phyloP scores from a whole-genome alignment of 2,888 invertebrate species.

The Pristionchus maxplancki region DNA sequence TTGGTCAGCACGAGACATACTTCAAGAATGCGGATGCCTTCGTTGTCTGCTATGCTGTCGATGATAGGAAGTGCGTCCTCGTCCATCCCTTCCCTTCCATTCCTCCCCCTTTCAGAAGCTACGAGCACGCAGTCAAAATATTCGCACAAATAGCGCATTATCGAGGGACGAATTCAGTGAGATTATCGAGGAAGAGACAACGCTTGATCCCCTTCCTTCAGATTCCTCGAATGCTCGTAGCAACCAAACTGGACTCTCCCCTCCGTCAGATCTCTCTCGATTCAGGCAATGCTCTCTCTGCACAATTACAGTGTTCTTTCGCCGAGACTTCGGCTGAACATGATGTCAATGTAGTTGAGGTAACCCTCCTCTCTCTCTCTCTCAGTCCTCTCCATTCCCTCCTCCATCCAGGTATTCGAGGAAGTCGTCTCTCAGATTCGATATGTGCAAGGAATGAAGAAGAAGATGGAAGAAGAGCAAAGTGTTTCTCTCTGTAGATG shows the following conservation, averaged over 20 bases:
- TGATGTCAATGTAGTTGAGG: conserved; percentile 51
- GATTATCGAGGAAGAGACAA: not conserved
- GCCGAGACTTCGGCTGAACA: conserved; percentile 53
- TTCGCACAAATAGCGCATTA: conserved; percentile 32
- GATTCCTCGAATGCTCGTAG: conserved; percentile 55
- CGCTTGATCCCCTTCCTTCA: not conserved
- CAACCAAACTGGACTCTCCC: conserved; percentile 48
- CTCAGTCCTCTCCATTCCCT: not conserved
- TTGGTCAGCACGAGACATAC: conserved; percentile 12
- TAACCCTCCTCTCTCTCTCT: not conserved
- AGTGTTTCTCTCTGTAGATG: not conserved
- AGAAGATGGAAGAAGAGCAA: conserved; percentile 33
- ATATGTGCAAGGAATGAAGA: conserved; percentile 48
- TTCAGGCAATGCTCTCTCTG: conserved; percentile 52
- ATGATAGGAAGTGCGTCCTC: conserved; percentile 20
- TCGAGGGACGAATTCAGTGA: conserved; percentile 43
- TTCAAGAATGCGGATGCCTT: conserved; percentile 43
- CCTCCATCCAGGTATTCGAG: conserved; percentile 42
- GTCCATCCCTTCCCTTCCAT: not conserved
- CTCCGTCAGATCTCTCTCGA: conserved; percentile 45
- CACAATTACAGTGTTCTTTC: conserved; percentile 55
- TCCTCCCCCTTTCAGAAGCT: conserved; percentile 20
- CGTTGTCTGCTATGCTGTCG: conserved; percentile 51
- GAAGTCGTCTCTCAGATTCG: conserved; percentile 48
- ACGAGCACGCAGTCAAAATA: conserved; percentile 48